phyloP scores from a whole-genome alignment of 2,888 invertebrate species.

The Cantharis nigra region DNA sequence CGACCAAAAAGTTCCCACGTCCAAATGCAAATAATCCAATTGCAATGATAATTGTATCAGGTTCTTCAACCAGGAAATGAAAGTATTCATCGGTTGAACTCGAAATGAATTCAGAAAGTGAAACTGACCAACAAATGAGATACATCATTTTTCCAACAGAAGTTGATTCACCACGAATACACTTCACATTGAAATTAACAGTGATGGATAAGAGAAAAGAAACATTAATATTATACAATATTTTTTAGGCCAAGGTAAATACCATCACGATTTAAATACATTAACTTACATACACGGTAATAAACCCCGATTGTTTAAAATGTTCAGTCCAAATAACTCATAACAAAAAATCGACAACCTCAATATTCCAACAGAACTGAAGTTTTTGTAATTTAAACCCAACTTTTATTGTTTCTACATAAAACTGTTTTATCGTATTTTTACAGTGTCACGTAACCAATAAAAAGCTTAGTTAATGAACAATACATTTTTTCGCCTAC shows the following conservation, averaged over 20 bases:
- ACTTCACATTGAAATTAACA: background rate
- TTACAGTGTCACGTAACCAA: background rate
- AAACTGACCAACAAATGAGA: conserved; percentile 12
- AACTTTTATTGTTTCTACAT: background rate
- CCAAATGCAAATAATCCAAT: background rate
- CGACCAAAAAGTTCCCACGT: background rate
- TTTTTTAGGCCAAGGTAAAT: background rate
- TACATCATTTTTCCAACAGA: background rate
- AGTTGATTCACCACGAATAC: background rate
- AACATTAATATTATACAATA: background rate
- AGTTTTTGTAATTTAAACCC: background rate
- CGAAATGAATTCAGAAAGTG: conserved; percentile 23
- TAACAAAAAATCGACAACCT: background rate
- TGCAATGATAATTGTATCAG: conserved; percentile 8
- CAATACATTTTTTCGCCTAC: background rate
- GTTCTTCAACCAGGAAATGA: conserved; percentile 38
- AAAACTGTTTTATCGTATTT: background rate
- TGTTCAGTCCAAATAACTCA: background rate
- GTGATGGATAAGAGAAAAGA: background rate
- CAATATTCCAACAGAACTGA: background rate
- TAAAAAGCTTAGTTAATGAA: background rate
- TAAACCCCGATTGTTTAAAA: background rate
- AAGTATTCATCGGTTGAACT: conserved; percentile 14
- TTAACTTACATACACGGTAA: background rate
- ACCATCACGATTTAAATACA: background rate